Percentiles rank a stretch among this genome's conserved stretches.
Conservation (phyloP, 2,113 vertebrate genomes). For the Propithecus coquereli region DNA sequence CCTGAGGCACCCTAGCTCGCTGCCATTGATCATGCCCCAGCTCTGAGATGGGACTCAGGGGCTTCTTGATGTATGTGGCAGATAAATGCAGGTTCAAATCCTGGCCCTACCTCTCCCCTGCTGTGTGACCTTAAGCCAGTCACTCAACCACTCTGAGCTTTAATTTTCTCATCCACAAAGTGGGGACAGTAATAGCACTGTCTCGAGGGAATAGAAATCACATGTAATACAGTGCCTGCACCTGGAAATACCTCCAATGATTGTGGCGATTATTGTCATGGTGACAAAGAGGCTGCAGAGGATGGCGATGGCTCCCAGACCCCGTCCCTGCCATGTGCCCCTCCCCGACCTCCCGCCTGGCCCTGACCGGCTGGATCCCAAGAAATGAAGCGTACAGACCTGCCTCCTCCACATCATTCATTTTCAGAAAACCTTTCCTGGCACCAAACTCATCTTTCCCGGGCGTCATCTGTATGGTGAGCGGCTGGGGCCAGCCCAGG, state of each 20-base stretch:
- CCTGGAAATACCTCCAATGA: neutral
- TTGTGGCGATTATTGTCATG: neutral
- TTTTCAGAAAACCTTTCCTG: neutral
- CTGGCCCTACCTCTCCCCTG: neutral
- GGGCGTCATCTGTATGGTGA: neutral
- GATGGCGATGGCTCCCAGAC: neutral
- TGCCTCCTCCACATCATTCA: neutral
- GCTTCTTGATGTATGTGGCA: neutral
- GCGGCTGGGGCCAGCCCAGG: neutral
- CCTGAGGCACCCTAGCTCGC: too few relatives aligned
- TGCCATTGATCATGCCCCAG: neutral
- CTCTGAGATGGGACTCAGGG: neutral
- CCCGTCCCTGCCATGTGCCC: neutral
- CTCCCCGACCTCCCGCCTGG: too few relatives aligned
- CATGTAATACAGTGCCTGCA: rapidly evolving
- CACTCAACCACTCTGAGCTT: neutral
- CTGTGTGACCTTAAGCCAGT: neutral
- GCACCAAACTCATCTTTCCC: neutral
- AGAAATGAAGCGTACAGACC: neutral
- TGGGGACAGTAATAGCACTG: neutral
- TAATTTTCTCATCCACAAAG: neutral
- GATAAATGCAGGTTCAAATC: neutral
- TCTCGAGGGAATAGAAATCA: neutral
- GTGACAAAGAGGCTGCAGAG: neutral
- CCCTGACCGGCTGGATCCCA: neutral